phyloP scores from a whole-genome alignment of 2,797 vertebrate genomes.

The Danio aesculapii region DNA sequence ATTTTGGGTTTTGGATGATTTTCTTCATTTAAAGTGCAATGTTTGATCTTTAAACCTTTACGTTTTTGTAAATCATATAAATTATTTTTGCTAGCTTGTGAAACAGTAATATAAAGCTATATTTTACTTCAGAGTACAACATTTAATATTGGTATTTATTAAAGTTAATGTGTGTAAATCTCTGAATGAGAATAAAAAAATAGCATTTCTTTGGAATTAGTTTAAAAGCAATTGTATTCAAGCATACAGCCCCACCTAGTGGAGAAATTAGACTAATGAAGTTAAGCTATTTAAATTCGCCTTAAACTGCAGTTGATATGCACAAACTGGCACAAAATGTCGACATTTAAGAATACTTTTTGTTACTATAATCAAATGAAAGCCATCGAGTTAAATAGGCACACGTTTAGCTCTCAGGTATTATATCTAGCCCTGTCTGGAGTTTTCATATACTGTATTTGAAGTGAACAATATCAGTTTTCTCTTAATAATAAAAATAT shows the following conservation, averaged over 20 bases:
- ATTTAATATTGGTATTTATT: background rate
- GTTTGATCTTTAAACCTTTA: background rate
- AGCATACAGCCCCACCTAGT: constrained; percentile 52
- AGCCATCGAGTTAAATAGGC: background rate
- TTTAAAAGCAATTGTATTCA: background rate
- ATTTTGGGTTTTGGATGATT: background rate
- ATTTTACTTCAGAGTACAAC: background rate
- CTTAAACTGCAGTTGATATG: background rate
- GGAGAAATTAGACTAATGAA: constrained; percentile 13
- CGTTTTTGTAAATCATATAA: background rate
- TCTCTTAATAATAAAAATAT: constrained; percentile 48
- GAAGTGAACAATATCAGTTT: background rate
- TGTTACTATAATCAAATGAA: background rate
- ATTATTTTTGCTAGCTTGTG: constrained; percentile 23
- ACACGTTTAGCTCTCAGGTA: constrained; percentile 29
- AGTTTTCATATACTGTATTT: constrained; percentile 14
- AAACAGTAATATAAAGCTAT: background rate
- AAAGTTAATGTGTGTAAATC: background rate
- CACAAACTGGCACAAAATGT: background rate
- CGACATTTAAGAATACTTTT: background rate
- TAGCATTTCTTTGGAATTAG: background rate
- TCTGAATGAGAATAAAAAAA: background rate
- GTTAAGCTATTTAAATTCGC: background rate
- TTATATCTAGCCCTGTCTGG: constrained; percentile 10
- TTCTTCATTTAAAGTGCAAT: background rate